phyloP scores from a whole-genome alignment of 2,113 vertebrate species.

The Pterophyllum scalare region DNA sequence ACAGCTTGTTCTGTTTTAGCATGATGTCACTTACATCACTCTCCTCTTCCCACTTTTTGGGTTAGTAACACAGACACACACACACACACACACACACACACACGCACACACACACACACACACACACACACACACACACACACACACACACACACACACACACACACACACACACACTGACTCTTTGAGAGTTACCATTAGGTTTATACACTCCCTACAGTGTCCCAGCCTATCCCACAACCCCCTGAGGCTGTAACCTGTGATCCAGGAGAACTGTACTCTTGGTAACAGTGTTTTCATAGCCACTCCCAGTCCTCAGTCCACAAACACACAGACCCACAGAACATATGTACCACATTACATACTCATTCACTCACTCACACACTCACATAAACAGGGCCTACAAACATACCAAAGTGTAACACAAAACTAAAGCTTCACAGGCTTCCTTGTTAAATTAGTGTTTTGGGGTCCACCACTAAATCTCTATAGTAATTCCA shows the following conservation, averaged over 20 bases:
- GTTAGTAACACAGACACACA: not conserved
- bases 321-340: constrained; percentile 71
- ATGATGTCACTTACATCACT: constrained; percentile 37
- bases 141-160: constrained; percentile 3
- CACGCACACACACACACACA: constrained; percentile 10
- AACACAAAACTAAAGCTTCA: not conserved
- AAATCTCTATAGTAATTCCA: not conserved
- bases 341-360: constrained; percentile 74
- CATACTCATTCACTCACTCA: not conserved
- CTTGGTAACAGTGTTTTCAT: constrained; percentile 73
- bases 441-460: not conserved
- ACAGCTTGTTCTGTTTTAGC: constrained; percentile 51
- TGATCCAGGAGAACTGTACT: constrained; percentile 70
- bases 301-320: constrained; percentile 71
- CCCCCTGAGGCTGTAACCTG: constrained; percentile 59
- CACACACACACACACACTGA: not conserved
- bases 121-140: not conserved
- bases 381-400: not conserved
- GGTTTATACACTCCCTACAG: constrained; percentile 55
- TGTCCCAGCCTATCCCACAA: constrained; percentile 61
- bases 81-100: constrained; percentile 14
- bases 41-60: constrained; percentile 14
- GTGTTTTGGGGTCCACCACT: not conserved
- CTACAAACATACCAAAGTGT: not conserved
- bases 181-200: constrained; percentile 31